These are phyloP conservation scores for Ifrita kowaldi DNA, from an alignment of 2,113 vertebrate genomes.

Conservation along the genomic window DNA sequence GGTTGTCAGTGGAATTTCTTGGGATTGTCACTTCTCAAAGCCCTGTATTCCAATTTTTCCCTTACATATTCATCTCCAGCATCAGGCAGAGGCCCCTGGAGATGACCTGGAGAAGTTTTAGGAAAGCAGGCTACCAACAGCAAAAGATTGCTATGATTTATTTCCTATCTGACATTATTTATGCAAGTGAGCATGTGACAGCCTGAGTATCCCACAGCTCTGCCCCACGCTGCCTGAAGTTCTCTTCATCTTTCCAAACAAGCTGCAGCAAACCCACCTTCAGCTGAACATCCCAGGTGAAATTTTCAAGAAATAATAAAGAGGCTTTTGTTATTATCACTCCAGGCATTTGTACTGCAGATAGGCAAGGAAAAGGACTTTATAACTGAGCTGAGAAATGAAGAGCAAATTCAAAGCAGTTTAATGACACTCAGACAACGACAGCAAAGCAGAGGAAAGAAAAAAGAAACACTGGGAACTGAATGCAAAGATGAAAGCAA, in stretches of 20 bases:
- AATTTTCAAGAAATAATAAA: not conserved
- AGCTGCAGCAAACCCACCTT: not conserved
- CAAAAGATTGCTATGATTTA: not conserved
- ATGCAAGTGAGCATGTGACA: not conserved
- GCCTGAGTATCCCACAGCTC: not conserved
- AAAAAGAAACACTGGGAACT: not conserved
- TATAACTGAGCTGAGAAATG: not conserved
- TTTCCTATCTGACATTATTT: not conserved
- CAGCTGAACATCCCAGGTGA: not conserved
- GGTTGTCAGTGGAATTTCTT: not conserved
- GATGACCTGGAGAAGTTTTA: not conserved
- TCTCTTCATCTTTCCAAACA: not conserved
- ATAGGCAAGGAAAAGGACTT: not conserved
- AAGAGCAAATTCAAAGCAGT: not conserved
- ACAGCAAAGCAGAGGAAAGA: not conserved
- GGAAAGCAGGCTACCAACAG: not conserved
- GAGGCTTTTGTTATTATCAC: not conserved
- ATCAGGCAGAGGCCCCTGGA: not conserved
- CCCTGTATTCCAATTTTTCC: not conserved
- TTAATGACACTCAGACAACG: not conserved
- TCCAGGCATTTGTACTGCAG: not conserved
- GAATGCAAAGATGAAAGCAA: not conserved
- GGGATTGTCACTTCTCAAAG: not conserved
- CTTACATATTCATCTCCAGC: not conserved
- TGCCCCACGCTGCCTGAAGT: not conserved